A percentile compares a stretch with the other conserved stretches of the same genome.
These are phyloP conservation scores for Heliconius sara DNA, from an alignment of 2,888 invertebrate genomes.

Conservation along the genomic window DNA sequence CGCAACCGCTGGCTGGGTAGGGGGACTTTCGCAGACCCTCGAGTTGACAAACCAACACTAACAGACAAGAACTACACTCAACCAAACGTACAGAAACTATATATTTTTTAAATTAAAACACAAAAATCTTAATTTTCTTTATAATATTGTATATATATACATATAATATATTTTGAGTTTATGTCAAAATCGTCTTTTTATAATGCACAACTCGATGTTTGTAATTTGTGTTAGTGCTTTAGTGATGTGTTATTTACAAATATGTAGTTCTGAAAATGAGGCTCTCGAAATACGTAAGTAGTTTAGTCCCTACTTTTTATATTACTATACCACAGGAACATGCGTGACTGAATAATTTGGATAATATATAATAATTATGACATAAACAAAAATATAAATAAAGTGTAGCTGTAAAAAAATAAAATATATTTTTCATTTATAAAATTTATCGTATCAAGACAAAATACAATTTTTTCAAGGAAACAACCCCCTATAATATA, in stretches of 20 bases:
- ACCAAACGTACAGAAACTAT: constrained; percentile 2
- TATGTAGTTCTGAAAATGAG: constrained; percentile 59
- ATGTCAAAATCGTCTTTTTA: constrained; percentile 30
- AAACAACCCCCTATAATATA: too few species aligned
- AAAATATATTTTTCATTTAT: too few species aligned
- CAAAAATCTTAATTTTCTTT: not conserved
- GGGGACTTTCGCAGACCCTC: constrained; percentile 66
- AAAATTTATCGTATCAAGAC: too few species aligned
- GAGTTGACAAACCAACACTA: constrained; percentile 45
- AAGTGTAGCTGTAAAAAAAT: not conserved
- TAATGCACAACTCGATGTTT: constrained; percentile 57
- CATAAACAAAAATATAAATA: not conserved
- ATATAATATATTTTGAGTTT: not conserved
- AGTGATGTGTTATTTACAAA: constrained; percentile 61
- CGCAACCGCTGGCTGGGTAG: constrained; percentile 65
- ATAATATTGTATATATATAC: not conserved
- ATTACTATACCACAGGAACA: not conserved
- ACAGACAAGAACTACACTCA: constrained; percentile 17
- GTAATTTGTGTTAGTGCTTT: constrained; percentile 58
- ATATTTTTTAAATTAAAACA: not conserved
- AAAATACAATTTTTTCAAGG: too few species aligned
- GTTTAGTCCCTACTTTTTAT: not conserved
- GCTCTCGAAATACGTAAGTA: constrained; percentile 65
- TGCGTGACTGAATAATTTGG: not conserved
- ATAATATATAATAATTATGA: not conserved